These are phyloP conservation scores for Apocrypta bakeri DNA, from an alignment of 1,140 invertebrate species.

Conservation along the genomic window DNA sequence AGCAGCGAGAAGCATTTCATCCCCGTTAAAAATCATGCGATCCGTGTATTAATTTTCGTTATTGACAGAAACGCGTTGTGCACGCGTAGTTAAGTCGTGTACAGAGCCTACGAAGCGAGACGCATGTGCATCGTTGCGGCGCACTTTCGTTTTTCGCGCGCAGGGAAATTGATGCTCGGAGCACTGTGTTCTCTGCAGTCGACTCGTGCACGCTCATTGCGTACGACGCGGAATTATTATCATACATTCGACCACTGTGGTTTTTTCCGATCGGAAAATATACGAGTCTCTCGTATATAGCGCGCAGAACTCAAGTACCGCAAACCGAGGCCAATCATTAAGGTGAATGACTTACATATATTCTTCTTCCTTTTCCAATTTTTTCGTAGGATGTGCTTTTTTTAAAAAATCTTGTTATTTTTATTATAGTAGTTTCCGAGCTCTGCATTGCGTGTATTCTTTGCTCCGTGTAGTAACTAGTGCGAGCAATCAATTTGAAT, in stretches of 20 bases:
- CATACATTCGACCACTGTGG: background rate
- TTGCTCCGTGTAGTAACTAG: too few relatives aligned
- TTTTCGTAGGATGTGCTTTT: background rate
- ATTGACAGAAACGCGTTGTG: background rate
- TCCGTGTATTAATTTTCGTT: background rate
- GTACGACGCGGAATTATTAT: background rate
- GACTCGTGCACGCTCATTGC: background rate
- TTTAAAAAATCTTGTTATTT: too few relatives aligned
- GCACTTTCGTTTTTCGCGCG: slow-evolving; percentile 32
- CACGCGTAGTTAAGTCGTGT: background rate
- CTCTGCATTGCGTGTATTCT: too few relatives aligned
- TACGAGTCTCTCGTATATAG: background rate
- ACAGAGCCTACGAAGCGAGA: background rate
- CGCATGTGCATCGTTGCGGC: background rate
- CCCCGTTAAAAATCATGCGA: background rate
- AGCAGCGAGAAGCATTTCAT: background rate
- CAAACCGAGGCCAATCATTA: background rate
- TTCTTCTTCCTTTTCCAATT: background rate
- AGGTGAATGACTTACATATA: background rate
- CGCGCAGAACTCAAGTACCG: background rate
- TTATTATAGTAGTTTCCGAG: too few relatives aligned
- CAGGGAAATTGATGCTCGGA: slow-evolving; percentile 12
- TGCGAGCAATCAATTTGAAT: too few relatives aligned
- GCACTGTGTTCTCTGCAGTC: background rate
- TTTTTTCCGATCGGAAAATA: background rate